Base-by-base conservation (phyloP, 2,888 invertebrate genomes). In the Volucella inflata region DNA sequence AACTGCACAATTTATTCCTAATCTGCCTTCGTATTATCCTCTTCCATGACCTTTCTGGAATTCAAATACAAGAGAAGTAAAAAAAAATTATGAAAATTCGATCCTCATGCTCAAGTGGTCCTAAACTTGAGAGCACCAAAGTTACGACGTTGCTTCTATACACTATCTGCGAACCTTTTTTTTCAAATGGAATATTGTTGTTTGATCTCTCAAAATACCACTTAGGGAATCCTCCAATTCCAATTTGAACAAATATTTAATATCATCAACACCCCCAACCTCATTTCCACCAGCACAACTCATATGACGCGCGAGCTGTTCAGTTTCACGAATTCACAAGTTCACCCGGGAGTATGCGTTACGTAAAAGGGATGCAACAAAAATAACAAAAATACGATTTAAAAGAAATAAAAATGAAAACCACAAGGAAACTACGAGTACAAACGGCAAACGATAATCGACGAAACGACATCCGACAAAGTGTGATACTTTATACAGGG, bases 301-400 rank as follows among this genome's bases (percentile, higher is more conserved):
- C 21, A 1, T 21, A 21, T 21, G 21, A 21, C 21, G 21, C 21
- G 21, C 1, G 21, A 4, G 21, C 21, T 21, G 21, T 21, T 21
- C 21, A 4, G 21, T 21, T 2, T 21, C 3, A 21, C 21, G 21
- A 21, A 30, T 57, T 14, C 11, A 16, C 16, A 2, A 14, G 55
- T 57, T 46, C 59, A 67, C 72, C 53, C 38, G 17, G 71, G 53
- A 60, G 68, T 72, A 72, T 83, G 65, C 68, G 74, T 75, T 65
- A 84, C 53, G 44, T 65, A 84, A 79, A 70, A 65, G 21, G 1
- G 21, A 50, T 30, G 46, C 55, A 62, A 57, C 46, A 42, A 53
- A 38, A 74, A 21, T 21, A 46, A 48, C 38, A 46, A 8, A 17
- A 51, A 64, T 6, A 51, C 38, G 14, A 21, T 21, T 21, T 12